Base-by-base conservation (phyloP, 1,140 invertebrate species). In the Cataglyphis hispanica region DNA sequence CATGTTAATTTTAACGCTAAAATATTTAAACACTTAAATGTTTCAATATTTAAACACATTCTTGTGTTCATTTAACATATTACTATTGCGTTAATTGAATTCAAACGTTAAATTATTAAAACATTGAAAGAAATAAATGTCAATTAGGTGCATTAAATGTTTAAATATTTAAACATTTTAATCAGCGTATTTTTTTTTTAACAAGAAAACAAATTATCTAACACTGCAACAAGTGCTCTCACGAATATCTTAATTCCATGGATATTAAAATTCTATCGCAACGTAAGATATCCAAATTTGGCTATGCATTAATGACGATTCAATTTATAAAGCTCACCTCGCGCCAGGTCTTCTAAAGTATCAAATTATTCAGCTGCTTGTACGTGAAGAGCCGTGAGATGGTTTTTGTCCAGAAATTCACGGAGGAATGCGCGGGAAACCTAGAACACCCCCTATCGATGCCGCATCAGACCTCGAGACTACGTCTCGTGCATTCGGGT, bases 401-500 rank as follows among this genome's bases (percentile, higher is more conserved):
- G 19, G 37, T 7, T 37, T 25, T 25, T 0, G n/a, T 16, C 11
- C 60, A 4, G 31, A 63, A 56, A 70, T 72, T 58, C 22, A 25
- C 1, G 0, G 34, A 40, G 66, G 10, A 40, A 50, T 16, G 53
- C 10, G 25, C 46, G 25, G 19, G 53, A 31, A 25, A 22, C 6
- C 53, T 7, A 5, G 53, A 56, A 81, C 78, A 61, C n/a, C n/a
- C 78, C 67, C 78, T 74, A 60, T 72, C 50, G 34, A 74, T 43
- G 37, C 25, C 19, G 27, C 66, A 19, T n/a, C n/a, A n/a, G n/a
- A 10, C 19, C 53, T 34, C 67, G 67, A 74, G 78, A 83, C 78
- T 61, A 69, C 67, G 78, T 81, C 66, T 81, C 78, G 67, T 83
- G 56, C 78, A 83, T 83, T 81, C 78, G 78, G 37, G 77, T 40